Base-by-base conservation (phyloP, 2,888 invertebrate species). In the Uropetala carovei region DNA sequence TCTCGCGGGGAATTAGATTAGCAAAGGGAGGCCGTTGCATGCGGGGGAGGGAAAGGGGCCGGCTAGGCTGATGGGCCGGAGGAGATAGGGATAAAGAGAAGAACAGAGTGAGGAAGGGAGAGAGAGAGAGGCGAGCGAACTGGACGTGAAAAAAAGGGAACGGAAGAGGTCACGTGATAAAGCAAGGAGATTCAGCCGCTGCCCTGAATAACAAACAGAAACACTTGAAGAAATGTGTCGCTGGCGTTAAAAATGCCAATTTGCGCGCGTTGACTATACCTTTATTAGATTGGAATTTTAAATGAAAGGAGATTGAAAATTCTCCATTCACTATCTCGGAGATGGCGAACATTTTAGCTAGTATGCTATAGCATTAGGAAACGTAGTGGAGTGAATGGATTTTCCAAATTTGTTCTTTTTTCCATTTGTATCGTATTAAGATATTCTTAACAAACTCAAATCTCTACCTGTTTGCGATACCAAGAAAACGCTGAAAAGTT, bases 271-370 rank as follows among this genome's bases (percentile, higher is more conserved):
- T 56, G n/a, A 56, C 57, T 83, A 83, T 56, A 18, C 83, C 75
- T 83, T 57, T 56, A 83, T n/a, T 83, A 56, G 43, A 83, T 83
- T 83, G n/a, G 56, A 43, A 18, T 83, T 83, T 83, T 83, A n/a
- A n/a, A 27, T 83, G 83, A 56, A 83, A 57, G 82, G 83, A 56
- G 57, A 83, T 43, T 43, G 43, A 43, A 43, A 43, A 43, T 43
- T 43, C 3, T 43, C 43, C 43, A 43, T 43, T 43, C 43, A 43
- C 43, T 43, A 43, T 1, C 5, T 43, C 43, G 43, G 43, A 43
- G 43, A 43, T 43, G 43, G 43, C 43, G 43, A 43, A 43, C 43
- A 43, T 43, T 7, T 64, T 64, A n/a, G 10, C 7, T 64, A 11
- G 64, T n/a, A 18, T 64, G 11, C 16, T 7, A 64, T 18, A 18